Evolutionary conservation across 2,113 vertebrate species (phyloP).

Genomic region (Chaenogobius annularis): DNA sequence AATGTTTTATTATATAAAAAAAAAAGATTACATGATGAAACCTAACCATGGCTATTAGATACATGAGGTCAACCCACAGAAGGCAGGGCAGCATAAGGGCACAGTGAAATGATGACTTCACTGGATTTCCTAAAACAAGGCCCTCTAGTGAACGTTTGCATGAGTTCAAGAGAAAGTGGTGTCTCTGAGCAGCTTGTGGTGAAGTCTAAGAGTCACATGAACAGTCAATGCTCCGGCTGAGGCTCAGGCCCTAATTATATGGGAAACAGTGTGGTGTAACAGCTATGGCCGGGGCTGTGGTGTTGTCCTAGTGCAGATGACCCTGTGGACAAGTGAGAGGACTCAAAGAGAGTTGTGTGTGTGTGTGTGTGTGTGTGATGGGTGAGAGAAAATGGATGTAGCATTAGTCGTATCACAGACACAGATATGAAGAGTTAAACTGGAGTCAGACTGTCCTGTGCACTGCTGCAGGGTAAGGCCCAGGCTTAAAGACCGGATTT

Average conservation of each 20-base stretch:
- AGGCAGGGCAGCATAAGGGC: conserved; percentile 27
- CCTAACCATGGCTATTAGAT: neutral
- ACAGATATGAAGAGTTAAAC: conserved; percentile 39
- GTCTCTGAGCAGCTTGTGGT: conserved; percentile 72
- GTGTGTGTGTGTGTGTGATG: neutral
- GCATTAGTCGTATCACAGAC: conserved; percentile 21
- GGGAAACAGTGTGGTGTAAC: conserved; percentile 74
- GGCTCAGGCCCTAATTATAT: conserved; percentile 75
- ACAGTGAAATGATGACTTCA: conserved; percentile 37
- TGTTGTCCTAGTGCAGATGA: conserved; percentile 68
- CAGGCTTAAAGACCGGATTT: conserved; percentile 64
- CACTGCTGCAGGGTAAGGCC: conserved; percentile 63
- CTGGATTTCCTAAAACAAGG: conserved; percentile 60
- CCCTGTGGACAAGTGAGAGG: conserved; percentile 56
- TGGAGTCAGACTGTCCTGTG: conserved; percentile 61
- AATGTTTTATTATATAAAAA: neutral
- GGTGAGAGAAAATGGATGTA: conserved; percentile 12
- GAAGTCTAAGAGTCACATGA: conserved; percentile 73
- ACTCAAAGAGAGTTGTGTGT: conserved; percentile 22
- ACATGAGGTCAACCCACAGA: conserved; percentile 17
- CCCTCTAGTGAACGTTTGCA: conserved; percentile 66
- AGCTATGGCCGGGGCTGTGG: conserved; percentile 67
- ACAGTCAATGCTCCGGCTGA: conserved; percentile 72
- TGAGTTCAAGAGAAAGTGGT: conserved; percentile 65
- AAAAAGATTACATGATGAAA: conserved; percentile 5